phyloP scores from a whole-genome alignment of 2,113 vertebrate species.

The Esox niger region DNA sequence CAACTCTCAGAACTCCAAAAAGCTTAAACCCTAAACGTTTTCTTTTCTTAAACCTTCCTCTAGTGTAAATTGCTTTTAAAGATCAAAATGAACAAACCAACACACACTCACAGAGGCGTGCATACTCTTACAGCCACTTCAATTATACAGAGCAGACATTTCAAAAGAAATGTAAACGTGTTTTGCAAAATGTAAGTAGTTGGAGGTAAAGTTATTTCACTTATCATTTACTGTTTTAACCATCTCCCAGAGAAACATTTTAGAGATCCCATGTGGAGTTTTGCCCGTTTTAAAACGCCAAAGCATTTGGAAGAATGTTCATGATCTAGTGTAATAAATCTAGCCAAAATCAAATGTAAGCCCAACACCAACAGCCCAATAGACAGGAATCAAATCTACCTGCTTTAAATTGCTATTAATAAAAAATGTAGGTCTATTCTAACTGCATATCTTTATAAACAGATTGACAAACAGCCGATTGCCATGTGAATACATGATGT shows the following conservation, averaged over 20 bases:
- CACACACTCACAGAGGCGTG: not conserved
- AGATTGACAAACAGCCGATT: not conserved
- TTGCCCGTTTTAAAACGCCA: not conserved
- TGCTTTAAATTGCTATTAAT: not conserved
- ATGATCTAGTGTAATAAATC: too few species aligned
- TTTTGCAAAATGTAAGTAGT: constrained; percentile 6
- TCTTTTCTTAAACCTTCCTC: not conserved
- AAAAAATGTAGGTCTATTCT: not conserved
- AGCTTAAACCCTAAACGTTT: not conserved
- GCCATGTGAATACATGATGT: not conserved
- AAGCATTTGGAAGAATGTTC: not conserved
- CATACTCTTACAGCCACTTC: not conserved
- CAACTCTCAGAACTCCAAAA: not conserved
- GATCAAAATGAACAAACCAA: not conserved
- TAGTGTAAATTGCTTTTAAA: constrained; percentile 1
- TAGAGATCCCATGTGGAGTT: not conserved
- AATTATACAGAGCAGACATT: not conserved
- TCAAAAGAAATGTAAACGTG: not conserved
- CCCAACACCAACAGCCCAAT: not conserved
- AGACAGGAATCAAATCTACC: not conserved
- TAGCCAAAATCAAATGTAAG: not conserved
- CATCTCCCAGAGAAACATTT: not conserved
- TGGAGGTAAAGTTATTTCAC: not conserved
- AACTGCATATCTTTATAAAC: not conserved
- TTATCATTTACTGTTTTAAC: not conserved